These are phyloP conservation scores for Halcyon badia DNA, from an alignment of 2,797 vertebrate genomes.

Conservation along the genomic window DNA sequence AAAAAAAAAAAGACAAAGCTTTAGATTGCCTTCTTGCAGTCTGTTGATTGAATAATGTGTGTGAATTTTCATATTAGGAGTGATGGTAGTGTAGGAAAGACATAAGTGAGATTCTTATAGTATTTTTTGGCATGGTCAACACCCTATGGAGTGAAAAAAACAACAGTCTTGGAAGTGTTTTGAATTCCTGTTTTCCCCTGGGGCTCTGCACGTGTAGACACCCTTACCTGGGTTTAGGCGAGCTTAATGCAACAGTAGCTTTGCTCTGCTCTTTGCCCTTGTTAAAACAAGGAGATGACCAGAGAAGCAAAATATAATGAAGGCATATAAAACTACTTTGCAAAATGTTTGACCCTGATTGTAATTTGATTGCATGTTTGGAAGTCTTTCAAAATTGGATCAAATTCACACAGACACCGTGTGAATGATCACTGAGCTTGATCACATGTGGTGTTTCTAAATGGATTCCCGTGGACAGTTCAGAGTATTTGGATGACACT, in stretches of 20 bases:
- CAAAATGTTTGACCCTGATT: neutral
- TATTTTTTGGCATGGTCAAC: neutral
- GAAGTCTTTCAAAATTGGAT: neutral
- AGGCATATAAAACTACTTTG: neutral
- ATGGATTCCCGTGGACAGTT: neutral
- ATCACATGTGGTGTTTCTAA: neutral
- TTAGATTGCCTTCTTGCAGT: neutral
- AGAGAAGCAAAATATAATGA: neutral
- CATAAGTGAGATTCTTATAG: neutral
- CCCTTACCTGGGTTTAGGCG: neutral
- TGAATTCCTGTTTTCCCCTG: neutral
- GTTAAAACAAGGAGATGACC: neutral
- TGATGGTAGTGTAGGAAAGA: neutral
- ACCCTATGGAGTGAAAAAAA: neutral
- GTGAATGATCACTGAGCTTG: neutral
- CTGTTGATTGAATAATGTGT: neutral
- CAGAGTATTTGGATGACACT: neutral
- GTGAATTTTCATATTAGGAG: neutral
- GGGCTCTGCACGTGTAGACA: neutral
- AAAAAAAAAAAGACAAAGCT: neutral
- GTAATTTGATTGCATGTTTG: neutral
- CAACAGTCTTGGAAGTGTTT: neutral
- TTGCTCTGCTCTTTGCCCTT: neutral
- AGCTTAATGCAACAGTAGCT: neutral
- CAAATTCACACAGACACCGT: neutral